Conservation (phyloP, 2,113 vertebrate species). For the Hucho hucho region DNA sequence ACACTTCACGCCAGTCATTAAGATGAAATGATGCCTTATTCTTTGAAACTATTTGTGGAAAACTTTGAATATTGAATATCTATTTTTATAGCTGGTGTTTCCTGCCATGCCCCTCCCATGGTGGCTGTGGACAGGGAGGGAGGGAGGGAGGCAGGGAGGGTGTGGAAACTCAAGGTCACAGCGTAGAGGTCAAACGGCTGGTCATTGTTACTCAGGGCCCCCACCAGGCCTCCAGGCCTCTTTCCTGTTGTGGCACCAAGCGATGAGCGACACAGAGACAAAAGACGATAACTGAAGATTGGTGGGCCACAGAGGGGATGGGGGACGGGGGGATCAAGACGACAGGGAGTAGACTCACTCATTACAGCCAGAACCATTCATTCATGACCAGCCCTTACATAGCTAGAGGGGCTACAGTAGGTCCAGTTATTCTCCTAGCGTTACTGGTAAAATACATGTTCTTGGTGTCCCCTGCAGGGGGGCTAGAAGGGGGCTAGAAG, state of each 20-base stretch:
- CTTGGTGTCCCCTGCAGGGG: no score
- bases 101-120: constrained; percentile 38
- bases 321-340: constrained; percentile 75
- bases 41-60: constrained; percentile 74
- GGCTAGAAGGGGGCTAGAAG: constrained; percentile 32
- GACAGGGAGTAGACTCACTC: not conserved
- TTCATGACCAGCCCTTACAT: constrained; percentile 3
- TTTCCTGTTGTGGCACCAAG: constrained; percentile 87
- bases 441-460: not conserved
- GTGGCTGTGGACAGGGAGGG: constrained; percentile 62
- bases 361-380: not conserved
- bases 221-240: constrained; percentile 55
- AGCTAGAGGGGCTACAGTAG: not conserved
- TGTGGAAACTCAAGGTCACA: constrained; percentile 87
- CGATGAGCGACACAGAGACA: constrained; percentile 90
- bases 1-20: constrained; percentile 71
- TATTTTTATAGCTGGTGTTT: constrained; percentile 78
- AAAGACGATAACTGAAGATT: constrained; percentile 85
- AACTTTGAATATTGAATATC: constrained; percentile 70
- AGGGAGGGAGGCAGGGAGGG: constrained; percentile 39
- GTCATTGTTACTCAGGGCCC: constrained; percentile 86
- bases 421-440: not conserved
- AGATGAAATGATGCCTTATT: constrained; percentile 75
- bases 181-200: constrained; percentile 79
- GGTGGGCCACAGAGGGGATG: not conserved